These are phyloP conservation scores for Deroplatys truncata DNA, from an alignment of 2,888 invertebrate genomes.

Conservation along the genomic window DNA sequence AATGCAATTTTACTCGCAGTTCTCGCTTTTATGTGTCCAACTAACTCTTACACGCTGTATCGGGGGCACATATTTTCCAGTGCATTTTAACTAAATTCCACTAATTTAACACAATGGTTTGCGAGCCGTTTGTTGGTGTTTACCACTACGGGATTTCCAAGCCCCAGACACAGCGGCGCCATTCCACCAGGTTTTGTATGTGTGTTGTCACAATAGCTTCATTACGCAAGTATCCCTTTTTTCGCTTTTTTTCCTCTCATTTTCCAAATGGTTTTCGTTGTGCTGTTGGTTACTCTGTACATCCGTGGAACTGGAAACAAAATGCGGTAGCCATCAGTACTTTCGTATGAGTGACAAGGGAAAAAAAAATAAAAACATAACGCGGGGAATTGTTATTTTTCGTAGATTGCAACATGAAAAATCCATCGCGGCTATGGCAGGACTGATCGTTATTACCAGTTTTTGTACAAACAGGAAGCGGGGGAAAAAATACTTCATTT, in stretches of 20 bases:
- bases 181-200: not conserved
- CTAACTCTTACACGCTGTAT: not conserved
- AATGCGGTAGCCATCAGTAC: not conserved
- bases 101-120: not conserved
- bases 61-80: not conserved
- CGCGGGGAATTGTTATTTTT: not conserved
- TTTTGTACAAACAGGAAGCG: not conserved
- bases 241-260: not conserved
- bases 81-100: not conserved
- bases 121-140: not conserved
- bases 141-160: not conserved
- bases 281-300: not conserved
- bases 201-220: not conserved
- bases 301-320: not conserved
- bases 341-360: slow-evolving; percentile 1
- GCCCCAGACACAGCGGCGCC: not conserved
- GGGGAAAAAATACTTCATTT: not conserved
- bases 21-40: not conserved
- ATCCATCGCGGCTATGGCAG: not conserved
- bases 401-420: not conserved
- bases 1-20: not conserved
- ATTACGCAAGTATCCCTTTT: not conserved
- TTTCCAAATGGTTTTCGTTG: not conserved
- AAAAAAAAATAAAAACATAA: not conserved
- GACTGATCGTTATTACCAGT: not conserved